A percentile compares a stretch with the other conserved stretches of the same genome.
phyloP scores from a whole-genome alignment of 2,888 invertebrate species.

The Eurois occulta region DNA sequence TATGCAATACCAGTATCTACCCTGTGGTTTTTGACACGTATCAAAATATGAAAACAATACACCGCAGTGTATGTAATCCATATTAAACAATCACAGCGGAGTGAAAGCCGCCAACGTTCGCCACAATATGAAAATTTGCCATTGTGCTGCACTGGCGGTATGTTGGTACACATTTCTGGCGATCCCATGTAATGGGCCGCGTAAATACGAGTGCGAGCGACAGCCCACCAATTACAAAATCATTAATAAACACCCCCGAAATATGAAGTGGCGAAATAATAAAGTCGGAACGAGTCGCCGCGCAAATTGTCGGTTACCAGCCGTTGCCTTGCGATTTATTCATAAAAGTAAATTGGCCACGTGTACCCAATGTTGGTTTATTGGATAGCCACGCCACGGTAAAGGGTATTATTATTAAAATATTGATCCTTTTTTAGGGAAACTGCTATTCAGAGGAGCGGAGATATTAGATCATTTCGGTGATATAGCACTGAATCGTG shows the following conservation, averaged over 20 bases:
- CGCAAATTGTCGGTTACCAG: conserved; percentile 76
- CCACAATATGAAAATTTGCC: conserved; percentile 40
- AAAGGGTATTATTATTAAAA: conserved; percentile 63
- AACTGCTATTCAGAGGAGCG: conserved; percentile 31
- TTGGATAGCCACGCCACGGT: conserved; percentile 65
- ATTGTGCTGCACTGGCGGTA: conserved; percentile 38
- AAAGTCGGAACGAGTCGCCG: conserved; percentile 71
- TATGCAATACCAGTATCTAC: not conserved
- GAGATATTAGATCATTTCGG: conserved; percentile 34
- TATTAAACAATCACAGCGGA: conserved; percentile 54
- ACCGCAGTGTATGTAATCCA: conserved; percentile 47
- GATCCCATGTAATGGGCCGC: conserved; percentile 73
- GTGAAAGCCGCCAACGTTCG: conserved; percentile 37
- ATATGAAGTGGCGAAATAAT: conserved; percentile 85
- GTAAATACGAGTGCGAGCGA: conserved; percentile 79
- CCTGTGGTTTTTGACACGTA: conserved; percentile 30
- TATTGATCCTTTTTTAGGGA: conserved; percentile 50
- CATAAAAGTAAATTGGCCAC: conserved; percentile 79
- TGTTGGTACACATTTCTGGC: conserved; percentile 60
- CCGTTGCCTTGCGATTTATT: conserved; percentile 65
- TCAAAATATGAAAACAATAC: conserved; percentile 50
- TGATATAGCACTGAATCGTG: conserved; percentile 27
- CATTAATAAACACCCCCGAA: conserved; percentile 85
- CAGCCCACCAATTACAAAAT: conserved; percentile 84
- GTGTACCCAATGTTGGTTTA: conserved; percentile 72